Percentiles rank a stretch among this genome's conserved stretches.
Conservation (phyloP, 2,113 vertebrate species). For the Platichthys stellatus region DNA sequence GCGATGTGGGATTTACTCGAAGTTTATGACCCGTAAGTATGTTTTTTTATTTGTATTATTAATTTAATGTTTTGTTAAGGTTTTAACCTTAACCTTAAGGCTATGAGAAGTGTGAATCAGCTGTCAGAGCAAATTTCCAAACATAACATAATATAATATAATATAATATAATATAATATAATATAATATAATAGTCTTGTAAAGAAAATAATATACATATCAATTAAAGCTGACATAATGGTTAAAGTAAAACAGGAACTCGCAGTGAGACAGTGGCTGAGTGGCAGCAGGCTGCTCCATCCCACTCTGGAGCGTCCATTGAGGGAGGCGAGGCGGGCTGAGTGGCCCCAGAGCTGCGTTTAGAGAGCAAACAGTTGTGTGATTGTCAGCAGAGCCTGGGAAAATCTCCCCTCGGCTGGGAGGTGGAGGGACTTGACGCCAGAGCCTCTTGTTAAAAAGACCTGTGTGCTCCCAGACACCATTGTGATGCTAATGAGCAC, state of each 20-base stretch:
- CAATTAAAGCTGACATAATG: neutral
- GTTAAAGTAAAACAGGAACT: neutral
- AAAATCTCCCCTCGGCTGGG: slow-evolving; percentile 85
- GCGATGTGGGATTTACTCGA: slow-evolving; percentile 60
- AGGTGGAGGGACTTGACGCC: slow-evolving; percentile 85
- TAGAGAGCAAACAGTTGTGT: slow-evolving; percentile 87
- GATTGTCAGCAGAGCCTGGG: slow-evolving; percentile 90
- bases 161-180: too few species aligned
- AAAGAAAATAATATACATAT: neutral
- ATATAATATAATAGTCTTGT: neutral
- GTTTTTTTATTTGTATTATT: slow-evolving; percentile 33
- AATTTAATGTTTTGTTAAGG: neutral
- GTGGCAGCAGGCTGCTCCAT: slow-evolving; percentile 48
- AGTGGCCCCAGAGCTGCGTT: slow-evolving; percentile 80
- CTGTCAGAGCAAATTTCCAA: neutral
- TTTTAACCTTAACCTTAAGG: slow-evolving; percentile 13
- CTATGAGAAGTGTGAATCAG: neutral
- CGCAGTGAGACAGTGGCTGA: neutral
- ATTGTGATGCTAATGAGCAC: slow-evolving; percentile 90
- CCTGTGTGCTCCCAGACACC: slow-evolving; percentile 86
- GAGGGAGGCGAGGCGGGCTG: slow-evolving; percentile 79
- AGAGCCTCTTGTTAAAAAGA: slow-evolving; percentile 85
- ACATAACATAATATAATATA: neutral
- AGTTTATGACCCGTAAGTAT: slow-evolving; percentile 59
- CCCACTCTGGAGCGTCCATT: slow-evolving; percentile 56